Percentiles rank a stretch among this genome's conserved stretches.
Evolutionary conservation across 2,888 invertebrate genomes (phyloP).

Genomic region (Spodoptera littoralis): DNA sequence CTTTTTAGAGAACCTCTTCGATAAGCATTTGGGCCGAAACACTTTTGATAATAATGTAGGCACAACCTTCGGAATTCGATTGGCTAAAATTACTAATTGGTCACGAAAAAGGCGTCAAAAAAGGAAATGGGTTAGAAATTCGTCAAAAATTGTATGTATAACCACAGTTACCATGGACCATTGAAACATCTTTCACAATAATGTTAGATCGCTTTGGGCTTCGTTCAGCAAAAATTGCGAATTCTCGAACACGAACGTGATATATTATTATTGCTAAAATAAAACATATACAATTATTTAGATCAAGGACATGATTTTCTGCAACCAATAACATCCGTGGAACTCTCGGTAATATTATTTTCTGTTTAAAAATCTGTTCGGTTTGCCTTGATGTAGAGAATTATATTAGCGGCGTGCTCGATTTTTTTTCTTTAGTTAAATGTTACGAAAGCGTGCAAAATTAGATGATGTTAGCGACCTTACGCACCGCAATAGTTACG

Average conservation of each 20-base stretch:
- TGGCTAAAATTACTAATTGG: too few relatives aligned
- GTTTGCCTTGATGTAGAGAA: conserved; percentile 60
- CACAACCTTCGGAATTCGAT: too few relatives aligned
- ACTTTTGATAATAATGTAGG: too few relatives aligned
- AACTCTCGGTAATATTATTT: conserved; percentile 38
- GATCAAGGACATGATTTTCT: conserved; percentile 57
- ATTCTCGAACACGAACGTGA: conserved; percentile 46
- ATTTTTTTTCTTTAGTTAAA: conserved; percentile 68
- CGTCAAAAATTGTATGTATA: too few relatives aligned
- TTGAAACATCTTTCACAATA: conserved; percentile 26
- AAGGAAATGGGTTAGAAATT: too few relatives aligned
- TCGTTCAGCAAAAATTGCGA: conserved; percentile 45
- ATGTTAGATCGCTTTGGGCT: conserved; percentile 32
- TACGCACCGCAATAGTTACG: conserved; percentile 79
- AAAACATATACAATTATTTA: conserved; percentile 49
- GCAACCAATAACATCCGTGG: conserved; percentile 48
- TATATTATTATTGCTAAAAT: conserved; percentile 48
- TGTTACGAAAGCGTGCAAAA: conserved; percentile 84
- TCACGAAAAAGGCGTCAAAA: too few relatives aligned
- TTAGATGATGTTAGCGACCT: conserved; percentile 83
- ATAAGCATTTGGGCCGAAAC: too few relatives aligned
- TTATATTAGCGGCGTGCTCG: conserved; percentile 61
- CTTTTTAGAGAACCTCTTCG: too few relatives aligned
- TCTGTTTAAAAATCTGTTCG: conserved; percentile 46
- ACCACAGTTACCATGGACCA: too few relatives aligned